These are phyloP conservation scores for Sebastes reedi DNA, from an alignment of 2,797 vertebrate species.

Conservation along the genomic window DNA sequence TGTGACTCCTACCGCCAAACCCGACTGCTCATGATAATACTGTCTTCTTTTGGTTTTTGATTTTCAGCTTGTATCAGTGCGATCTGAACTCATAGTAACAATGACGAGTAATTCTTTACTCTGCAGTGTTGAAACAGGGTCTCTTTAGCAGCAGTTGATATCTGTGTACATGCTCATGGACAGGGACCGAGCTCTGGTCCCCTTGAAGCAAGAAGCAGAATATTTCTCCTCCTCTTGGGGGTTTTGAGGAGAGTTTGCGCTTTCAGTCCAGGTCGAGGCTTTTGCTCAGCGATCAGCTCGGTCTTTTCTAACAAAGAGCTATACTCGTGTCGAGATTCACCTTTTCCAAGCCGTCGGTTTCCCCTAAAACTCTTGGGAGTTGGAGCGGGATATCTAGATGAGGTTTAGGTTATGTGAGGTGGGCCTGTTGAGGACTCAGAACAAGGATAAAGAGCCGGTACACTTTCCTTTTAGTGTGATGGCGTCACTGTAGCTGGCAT, in stretches of 20 bases:
- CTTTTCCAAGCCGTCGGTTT: conserved; percentile 5
- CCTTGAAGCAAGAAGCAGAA: conserved; percentile 34
- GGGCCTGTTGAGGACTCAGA: conserved; percentile 38
- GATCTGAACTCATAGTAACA: conserved; percentile 22
- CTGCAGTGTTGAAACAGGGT: conserved; percentile 45
- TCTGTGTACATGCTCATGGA: conserved; percentile 52
- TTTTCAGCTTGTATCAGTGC: conserved; percentile 9
- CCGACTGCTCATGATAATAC: background rate
- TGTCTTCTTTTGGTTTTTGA: conserved; percentile 1
- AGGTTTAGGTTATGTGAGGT: conserved; percentile 63
- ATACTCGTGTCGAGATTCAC: background rate
- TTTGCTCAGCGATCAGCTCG: conserved; percentile 39
- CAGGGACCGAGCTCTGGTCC: conserved; percentile 12
- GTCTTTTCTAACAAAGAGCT: conserved; percentile 31
- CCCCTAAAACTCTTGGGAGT: conserved; percentile 27
- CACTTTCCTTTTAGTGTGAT: background rate
- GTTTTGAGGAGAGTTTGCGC: background rate
- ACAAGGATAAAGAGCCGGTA: background rate
- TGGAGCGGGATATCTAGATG: conserved; percentile 39
- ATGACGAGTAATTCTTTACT: conserved; percentile 34
- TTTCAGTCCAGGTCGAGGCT: conserved; percentile 12
- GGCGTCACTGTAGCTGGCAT: conserved; percentile 79
- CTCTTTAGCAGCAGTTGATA: conserved; percentile 57
- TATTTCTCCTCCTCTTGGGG: background rate
- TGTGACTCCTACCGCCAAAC: background rate